Conservation (phyloP, 2,888 invertebrate genomes). For the Agrotis puta region DNA sequence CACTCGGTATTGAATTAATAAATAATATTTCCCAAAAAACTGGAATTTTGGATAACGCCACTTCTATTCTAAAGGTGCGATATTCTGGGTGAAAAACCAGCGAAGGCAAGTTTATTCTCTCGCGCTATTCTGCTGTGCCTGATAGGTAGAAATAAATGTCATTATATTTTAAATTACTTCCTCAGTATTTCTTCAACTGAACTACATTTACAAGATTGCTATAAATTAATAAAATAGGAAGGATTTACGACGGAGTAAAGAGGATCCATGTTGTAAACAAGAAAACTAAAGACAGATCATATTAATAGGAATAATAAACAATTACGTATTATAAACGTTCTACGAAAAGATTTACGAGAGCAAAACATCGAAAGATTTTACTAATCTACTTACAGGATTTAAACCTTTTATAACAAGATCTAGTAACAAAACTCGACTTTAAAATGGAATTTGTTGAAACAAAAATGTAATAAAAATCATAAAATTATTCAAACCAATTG, state of each 20-base stretch:
- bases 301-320: too few relatives aligned
- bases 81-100: too few relatives aligned
- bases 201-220: too few relatives aligned
- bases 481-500: constrained; percentile 31
- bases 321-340: not conserved
- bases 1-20: too few relatives aligned
- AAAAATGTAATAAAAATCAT: constrained; percentile 44
- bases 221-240: not conserved
- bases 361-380: not conserved
- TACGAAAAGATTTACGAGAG: not conserved
- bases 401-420: not conserved
- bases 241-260: not conserved
- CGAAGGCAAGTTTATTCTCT: not conserved
- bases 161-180: not conserved
- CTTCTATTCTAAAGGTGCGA: too few relatives aligned
- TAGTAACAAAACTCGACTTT: constrained; percentile 26
- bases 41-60: too few relatives aligned
- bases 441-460: constrained; percentile 13
- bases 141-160: not conserved
- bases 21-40: too few relatives aligned
- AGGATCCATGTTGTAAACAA: not conserved
- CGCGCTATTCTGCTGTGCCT: not conserved
- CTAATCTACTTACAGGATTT: constrained; percentile 2
- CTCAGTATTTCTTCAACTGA: too few relatives aligned
- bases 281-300: not conserved